Base-by-base conservation (phyloP, 2,113 vertebrate genomes). In the Myocastor coypus region DNA sequence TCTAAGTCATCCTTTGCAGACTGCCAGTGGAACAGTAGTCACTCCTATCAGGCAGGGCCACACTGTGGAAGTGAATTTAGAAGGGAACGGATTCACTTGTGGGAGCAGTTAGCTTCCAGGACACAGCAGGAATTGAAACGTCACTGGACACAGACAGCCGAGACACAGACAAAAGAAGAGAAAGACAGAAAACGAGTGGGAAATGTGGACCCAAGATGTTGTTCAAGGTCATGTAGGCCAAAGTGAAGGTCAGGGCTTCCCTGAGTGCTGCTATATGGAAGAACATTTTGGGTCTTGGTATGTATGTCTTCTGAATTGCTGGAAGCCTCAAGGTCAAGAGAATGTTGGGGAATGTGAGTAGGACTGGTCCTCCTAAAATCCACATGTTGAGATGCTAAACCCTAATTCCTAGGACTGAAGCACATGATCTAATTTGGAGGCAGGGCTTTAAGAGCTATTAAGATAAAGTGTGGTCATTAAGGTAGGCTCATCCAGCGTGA, bases 231-330 rank as follows among this genome's bases (percentile, higher is more conserved):
- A 64, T 16, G 14, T 9, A 42, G 10, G 3, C 20, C 1, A n/a
- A 55, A 9, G 2, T 2, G 0, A 63, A 83, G 57, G 1, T 52
- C 19, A 1, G 3, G 14, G 7, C 64, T 40, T 16, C 5, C 0
- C n/a, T 63, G 64, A 0, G 37, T 83, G 63, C 73, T 86, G 22
- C 30, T 22, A 2, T 1, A 14, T 34, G 37, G 32, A 92, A 50
- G 4, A 28, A 83, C 14, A 12, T 55, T 83, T 80, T 32, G 32
- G 50, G 4, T 84, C 52, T 68, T 75, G 7, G 24, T 61, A 19
- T 6, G 7, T 89, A 22, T 34, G 77, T 78, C 34, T 90, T 57
- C 57, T 73, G 22, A 63, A 64, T 24, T 5, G 46, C 20, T 37
- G 24, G 6, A 42, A 13, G 32, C 61, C 59, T 59, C 19, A 95